Percentiles rank a stretch among this genome's conserved stretches.
phyloP scores from a whole-genome alignment of 2,888 invertebrate genomes.

The Thymelicus sylvestris region DNA sequence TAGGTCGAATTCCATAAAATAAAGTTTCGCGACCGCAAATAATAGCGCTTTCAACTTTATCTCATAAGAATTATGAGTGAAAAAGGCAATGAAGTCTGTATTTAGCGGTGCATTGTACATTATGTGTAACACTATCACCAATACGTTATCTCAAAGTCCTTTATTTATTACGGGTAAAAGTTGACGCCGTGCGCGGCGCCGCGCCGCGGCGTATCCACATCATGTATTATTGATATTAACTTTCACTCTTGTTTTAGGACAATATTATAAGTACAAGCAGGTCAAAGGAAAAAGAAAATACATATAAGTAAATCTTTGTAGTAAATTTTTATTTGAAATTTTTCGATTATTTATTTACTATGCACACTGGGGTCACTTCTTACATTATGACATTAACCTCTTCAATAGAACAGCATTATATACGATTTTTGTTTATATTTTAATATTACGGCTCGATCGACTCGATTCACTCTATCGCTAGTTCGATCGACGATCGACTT shows the following conservation, averaged over 20 bases:
- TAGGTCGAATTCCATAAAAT: constrained; percentile 16
- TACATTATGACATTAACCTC: too few relatives aligned
- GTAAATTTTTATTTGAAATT: neutral
- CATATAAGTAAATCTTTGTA: neutral
- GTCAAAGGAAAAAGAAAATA: neutral
- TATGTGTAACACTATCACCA: neutral
- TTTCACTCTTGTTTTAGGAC: constrained; percentile 16
- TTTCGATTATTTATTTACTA: neutral
- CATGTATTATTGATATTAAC: neutral
- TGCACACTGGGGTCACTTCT: too few relatives aligned
- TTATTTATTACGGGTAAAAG: constrained; percentile 26
- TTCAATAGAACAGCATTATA: too few relatives aligned
- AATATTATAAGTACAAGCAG: neutral
- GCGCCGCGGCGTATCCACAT: neutral
- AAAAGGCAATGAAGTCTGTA: neutral
- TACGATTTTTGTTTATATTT: too few relatives aligned
- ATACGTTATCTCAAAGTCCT: constrained; percentile 17
- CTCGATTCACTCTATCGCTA: too few relatives aligned
- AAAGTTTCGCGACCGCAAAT: neutral
- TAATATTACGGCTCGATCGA: too few relatives aligned
- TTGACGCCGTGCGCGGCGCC: neutral
- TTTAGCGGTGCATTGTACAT: neutral
- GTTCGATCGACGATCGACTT: too few relatives aligned
- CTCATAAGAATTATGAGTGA: constrained; percentile 16
- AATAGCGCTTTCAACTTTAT: constrained; percentile 19